phyloP scores from a whole-genome alignment of 2,113 vertebrate genomes.

The Dipodomys stephensi region DNA sequence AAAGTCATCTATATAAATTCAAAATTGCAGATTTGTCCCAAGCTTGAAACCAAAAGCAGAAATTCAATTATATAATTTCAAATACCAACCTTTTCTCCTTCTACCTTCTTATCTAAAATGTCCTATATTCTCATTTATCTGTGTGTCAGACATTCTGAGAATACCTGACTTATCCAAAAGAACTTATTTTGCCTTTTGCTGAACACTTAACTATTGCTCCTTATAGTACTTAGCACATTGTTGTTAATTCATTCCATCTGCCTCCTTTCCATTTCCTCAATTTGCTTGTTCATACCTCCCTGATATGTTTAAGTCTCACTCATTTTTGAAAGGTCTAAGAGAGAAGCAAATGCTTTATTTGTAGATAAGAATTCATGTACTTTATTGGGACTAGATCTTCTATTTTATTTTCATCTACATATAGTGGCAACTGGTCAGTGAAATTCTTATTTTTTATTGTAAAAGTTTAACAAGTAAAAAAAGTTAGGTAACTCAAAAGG shows the following conservation, averaged over 20 bases:
- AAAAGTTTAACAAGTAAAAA: not conserved
- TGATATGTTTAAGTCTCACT: not conserved
- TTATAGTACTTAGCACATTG: not conserved
- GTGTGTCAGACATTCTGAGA: not conserved
- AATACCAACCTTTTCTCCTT: not conserved
- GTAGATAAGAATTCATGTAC: too few species aligned
- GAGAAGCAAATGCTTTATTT: too few species aligned
- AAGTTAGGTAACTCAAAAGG: not conserved
- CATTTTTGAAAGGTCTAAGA: not conserved
- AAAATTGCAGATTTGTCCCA: not conserved
- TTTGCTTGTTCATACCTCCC: not conserved
- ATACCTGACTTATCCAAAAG: not conserved
- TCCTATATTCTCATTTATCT: not conserved
- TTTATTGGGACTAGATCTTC: not conserved
- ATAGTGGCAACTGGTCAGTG: not conserved
- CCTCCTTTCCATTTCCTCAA: not conserved
- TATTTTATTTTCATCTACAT: not conserved
- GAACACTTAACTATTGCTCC: not conserved
- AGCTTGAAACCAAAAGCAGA: not conserved
- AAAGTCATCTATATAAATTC: not conserved
- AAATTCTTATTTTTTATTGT: not conserved
- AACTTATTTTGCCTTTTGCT: not conserved
- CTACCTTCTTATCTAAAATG: not conserved
- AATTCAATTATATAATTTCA: not conserved
- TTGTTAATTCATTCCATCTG: not conserved